These are phyloP conservation scores for Albula glossodonta DNA, from an alignment of 2,113 vertebrate genomes.

Conservation along the genomic window DNA sequence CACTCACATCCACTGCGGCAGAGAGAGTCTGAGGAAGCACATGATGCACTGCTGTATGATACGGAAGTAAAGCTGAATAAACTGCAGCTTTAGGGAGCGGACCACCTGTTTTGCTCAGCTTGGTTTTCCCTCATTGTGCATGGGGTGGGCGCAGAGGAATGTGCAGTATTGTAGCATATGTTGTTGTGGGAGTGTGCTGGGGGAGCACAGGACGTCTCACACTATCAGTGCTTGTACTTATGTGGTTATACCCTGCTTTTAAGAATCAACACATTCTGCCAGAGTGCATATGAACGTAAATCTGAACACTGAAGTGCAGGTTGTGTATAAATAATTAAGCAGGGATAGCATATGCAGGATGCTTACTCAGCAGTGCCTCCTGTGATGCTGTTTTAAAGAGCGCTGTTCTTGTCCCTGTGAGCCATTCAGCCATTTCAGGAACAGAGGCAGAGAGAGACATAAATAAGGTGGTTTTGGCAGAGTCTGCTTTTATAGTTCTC, in stretches of 20 bases:
- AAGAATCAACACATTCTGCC: too few species aligned
- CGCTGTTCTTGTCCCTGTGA: background rate
- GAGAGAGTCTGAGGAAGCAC: background rate
- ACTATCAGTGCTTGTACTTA: too few species aligned
- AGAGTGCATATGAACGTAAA: background rate
- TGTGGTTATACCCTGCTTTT: too few species aligned
- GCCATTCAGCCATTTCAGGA: background rate
- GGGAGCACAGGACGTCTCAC: too few species aligned
- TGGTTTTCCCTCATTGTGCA: background rate
- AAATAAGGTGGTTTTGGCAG: background rate
- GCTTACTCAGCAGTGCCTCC: constrained; percentile 27
- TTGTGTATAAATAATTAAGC: constrained; percentile 35
- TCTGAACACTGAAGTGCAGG: background rate
- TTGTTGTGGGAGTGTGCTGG: constrained; percentile 10
- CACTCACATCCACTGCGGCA: background rate
- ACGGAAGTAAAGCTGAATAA: constrained; percentile 7
- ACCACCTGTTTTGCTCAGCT: background rate
- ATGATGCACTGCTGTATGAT: constrained; percentile 5
- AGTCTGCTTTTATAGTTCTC: background rate
- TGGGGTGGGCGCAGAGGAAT: background rate
- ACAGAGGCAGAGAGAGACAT: background rate
- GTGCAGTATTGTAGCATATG: background rate
- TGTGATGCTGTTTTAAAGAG: background rate
- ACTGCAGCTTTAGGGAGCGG: background rate
- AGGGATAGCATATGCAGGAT: constrained; percentile 36